Percentiles rank a stretch among this genome's conserved stretches.
Evolutionary conservation across 2,113 vertebrate genomes (phyloP).

Genomic region (Ammodytes dubius): DNA sequence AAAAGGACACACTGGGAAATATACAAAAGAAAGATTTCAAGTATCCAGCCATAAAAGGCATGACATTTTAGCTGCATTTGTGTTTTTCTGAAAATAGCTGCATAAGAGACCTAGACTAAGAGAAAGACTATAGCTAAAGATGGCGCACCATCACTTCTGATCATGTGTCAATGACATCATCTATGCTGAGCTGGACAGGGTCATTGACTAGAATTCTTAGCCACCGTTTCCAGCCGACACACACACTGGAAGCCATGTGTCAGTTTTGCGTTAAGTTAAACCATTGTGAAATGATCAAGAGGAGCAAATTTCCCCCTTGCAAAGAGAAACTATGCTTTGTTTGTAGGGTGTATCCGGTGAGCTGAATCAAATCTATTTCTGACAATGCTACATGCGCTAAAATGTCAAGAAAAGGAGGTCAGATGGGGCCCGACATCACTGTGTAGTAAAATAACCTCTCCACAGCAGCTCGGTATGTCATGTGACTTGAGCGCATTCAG

Average conservation of each 20-base stretch:
- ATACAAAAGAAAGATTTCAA: neutral
- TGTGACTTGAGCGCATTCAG: conserved; percentile 38
- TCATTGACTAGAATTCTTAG: neutral
- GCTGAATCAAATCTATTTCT: conserved; percentile 46
- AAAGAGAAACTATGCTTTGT: conserved; percentile 48
- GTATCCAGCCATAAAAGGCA: neutral
- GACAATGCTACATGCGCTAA: conserved; percentile 13
- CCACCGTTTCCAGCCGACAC: neutral
- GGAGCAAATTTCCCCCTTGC: conserved; percentile 6
- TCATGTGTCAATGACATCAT: conserved; percentile 20
- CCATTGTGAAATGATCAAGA: neutral
- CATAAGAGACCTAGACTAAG: neutral
- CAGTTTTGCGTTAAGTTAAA: neutral
- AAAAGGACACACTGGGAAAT: neutral
- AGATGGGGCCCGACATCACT: conserved; percentile 17
- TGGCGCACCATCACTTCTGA: conserved; percentile 42
- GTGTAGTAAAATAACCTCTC: conserved; percentile 41
- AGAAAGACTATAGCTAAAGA: conserved; percentile 2
- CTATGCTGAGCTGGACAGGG: neutral
- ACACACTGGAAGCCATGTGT: neutral
- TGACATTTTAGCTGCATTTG: neutral
- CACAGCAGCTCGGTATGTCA: conserved; percentile 39
- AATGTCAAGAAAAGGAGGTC: conserved; percentile 55
- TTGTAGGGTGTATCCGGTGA: conserved; percentile 23
- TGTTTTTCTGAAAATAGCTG: neutral